phyloP scores from a whole-genome alignment of 2,113 vertebrate genomes.

The Lagopus leucura region DNA sequence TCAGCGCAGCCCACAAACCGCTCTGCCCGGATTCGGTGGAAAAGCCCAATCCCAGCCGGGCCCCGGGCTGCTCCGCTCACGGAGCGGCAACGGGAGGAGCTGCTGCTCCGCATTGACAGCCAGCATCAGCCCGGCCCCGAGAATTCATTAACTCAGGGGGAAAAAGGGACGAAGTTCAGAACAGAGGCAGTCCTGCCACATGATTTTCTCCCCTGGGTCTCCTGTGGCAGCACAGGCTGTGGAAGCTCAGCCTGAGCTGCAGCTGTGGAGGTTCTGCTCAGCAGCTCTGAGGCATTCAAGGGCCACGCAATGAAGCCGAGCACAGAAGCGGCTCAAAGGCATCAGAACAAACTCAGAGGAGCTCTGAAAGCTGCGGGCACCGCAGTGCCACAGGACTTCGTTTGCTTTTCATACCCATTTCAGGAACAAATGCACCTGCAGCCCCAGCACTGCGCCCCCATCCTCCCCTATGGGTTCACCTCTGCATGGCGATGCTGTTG shows the following conservation, averaged over 20 bases:
- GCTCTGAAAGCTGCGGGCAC: neutral
- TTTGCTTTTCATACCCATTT: neutral
- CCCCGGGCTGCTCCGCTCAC: rapidly evolving
- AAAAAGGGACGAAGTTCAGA: neutral
- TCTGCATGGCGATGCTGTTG: too few species aligned
- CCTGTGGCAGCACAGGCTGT: neutral
- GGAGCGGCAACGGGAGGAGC: rapidly evolving
- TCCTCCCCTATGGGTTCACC: rapidly evolving
- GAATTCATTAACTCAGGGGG: neutral
- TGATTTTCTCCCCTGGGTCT: neutral
- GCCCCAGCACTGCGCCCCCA: neutral
- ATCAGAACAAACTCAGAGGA: neutral
- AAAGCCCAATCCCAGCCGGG: neutral
- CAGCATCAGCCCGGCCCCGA: neutral
- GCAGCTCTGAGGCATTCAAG: rapidly evolving
- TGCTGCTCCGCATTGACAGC: neutral
- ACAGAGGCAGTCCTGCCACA: too few species aligned
- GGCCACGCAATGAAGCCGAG: neutral
- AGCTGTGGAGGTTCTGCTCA: too few species aligned
- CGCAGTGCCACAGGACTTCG: rapidly evolving
- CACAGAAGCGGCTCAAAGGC: neutral
- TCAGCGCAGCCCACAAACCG: neutral
- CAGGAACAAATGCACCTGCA: rapidly evolving
- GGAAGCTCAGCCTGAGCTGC: neutral
- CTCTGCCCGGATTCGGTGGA: neutral